phyloP scores from a whole-genome alignment of 2,797 vertebrate species.

The Peromyscus melanophrys region DNA sequence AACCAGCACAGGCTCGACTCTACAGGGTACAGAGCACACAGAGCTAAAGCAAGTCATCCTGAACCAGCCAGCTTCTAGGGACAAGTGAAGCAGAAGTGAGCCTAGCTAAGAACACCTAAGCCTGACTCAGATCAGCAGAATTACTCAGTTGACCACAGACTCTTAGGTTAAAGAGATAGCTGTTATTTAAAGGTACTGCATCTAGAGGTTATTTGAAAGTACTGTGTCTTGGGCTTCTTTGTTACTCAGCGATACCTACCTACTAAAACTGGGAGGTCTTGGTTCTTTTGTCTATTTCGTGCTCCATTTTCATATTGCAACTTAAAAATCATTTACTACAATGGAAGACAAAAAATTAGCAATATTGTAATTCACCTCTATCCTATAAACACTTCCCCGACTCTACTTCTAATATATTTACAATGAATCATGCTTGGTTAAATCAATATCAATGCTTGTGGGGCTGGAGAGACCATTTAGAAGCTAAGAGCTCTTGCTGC shows the following conservation, averaged over 20 bases:
- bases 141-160: neutral
- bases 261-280: neutral
- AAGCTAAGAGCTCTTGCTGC: neutral
- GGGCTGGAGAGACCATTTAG: neutral
- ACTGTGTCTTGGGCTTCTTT: neutral
- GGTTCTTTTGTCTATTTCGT: neutral
- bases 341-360: neutral
- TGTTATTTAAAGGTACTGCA: neutral
- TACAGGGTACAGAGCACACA: neutral
- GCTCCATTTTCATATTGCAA: slow-evolving; percentile 21
- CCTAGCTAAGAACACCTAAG: neutral
- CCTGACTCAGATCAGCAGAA: neutral
- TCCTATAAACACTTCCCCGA: neutral
- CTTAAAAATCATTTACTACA: slow-evolving; percentile 23
- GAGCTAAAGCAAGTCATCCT: no score
- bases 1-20: neutral
- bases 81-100: neutral
- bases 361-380: neutral
- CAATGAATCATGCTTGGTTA: neutral
- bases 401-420: neutral
- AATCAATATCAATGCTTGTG: neutral
- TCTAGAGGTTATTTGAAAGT: neutral
- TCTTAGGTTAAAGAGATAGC: neutral
- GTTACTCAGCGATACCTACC: neutral
- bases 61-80: neutral